A percentile compares a stretch with the other conserved stretches of the same genome.
Evolutionary conservation across 2,888 invertebrate genomes (phyloP).

Genomic region (Ichneumon xanthorius): DNA sequence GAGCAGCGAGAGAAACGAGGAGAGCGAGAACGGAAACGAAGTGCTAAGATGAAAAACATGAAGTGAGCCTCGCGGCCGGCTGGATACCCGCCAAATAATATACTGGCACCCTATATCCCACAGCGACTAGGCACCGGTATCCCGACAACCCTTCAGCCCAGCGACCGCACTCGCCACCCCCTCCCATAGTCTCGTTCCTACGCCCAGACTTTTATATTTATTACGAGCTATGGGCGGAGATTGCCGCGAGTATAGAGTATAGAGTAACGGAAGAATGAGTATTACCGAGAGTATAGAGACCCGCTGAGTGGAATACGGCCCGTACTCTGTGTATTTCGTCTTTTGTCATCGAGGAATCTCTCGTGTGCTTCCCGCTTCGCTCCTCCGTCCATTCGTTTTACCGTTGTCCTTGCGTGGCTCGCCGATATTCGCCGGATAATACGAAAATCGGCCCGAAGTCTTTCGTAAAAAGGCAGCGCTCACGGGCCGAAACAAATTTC

Average conservation of each 20-base stretch:
- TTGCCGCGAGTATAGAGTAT: conserved; percentile 71
- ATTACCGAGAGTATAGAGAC: conserved; percentile 41
- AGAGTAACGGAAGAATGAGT: conserved; percentile 55
- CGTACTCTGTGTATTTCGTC: conserved; percentile 68
- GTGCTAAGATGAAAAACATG: conserved; percentile 84
- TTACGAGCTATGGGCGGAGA: conserved; percentile 80
- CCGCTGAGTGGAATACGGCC: conserved; percentile 49
- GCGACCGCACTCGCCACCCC: conserved; percentile 50
- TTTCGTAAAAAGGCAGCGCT: conserved; percentile 50
- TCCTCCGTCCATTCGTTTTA: conserved; percentile 22
- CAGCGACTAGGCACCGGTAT: conserved; percentile 63
- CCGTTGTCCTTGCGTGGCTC: conserved; percentile 12
- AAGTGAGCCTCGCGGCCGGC: conserved; percentile 83
- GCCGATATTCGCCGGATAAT: conserved; percentile 7
- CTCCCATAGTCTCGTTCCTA: conserved; percentile 12
- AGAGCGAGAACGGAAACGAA: conserved; percentile 70
- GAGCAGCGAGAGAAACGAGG: conserved; percentile 47
- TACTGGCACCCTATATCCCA: conserved; percentile 80
- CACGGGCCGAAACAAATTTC: conserved; percentile 31
- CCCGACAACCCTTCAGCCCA: conserved; percentile 24
- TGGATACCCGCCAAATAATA: conserved; percentile 84
- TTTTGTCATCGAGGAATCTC: conserved; percentile 78
- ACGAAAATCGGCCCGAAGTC: conserved; percentile 1
- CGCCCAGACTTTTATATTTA: conserved; percentile 82
- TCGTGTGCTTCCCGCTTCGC: conserved; percentile 49